Percentiles rank a stretch among this genome's conserved stretches.
phyloP scores from a whole-genome alignment of 2,888 invertebrate species.

The Carpatolechia fugitivella region DNA sequence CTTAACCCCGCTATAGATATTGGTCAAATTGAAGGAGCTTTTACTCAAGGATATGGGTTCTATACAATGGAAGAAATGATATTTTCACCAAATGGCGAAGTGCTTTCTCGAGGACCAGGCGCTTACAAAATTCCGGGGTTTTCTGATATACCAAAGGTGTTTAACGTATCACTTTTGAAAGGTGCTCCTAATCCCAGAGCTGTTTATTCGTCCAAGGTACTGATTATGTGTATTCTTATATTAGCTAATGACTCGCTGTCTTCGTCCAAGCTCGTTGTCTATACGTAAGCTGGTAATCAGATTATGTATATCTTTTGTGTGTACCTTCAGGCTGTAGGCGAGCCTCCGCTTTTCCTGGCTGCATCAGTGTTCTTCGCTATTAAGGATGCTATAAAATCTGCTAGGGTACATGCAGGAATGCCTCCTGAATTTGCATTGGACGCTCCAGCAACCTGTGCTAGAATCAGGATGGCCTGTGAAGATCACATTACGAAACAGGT shows the following conservation, averaged over 20 bases:
- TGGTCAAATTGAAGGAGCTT: conserved; percentile 94
- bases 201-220: conserved; percentile 93
- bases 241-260: background rate
- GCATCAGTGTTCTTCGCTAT: conserved; percentile 93
- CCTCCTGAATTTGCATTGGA: conserved; percentile 81
- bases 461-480: conserved; percentile 92
- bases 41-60: conserved; percentile 92
- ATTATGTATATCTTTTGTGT: background rate
- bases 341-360: conserved; percentile 95
- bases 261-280: background rate
- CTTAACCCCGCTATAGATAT: conserved; percentile 94
- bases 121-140: conserved; percentile 92
- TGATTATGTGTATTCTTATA: background rate
- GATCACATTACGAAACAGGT: conserved; percentile 90
- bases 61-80: conserved; percentile 90
- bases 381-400: conserved; percentile 89
- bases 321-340: conserved; percentile 90
- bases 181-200: conserved; percentile 89
- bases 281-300: too few relatives aligned
- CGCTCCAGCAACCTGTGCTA: conserved; percentile 92
- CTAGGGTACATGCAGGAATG: conserved; percentile 84
- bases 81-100: conserved; percentile 84
- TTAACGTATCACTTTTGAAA: conserved; percentile 90
- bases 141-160: conserved; percentile 88
- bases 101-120: conserved; percentile 88